Evolutionary conservation across 2,888 invertebrate genomes (phyloP), one percentile per base, ranked within the genome.

Genomic region (Drosophila conformis): DNA sequence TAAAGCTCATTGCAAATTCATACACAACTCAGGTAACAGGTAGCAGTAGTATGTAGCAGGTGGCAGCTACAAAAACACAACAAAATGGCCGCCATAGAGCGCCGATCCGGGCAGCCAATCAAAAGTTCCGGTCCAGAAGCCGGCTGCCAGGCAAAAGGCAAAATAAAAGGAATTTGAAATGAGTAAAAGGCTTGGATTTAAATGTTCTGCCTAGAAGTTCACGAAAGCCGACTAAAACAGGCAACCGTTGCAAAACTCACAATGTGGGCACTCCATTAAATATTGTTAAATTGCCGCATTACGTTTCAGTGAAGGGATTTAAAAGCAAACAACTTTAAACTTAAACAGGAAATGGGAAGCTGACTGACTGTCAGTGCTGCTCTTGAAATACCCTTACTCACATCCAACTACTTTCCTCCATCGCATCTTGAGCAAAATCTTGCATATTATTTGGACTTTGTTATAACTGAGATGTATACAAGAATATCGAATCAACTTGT

Each of bases 1-100:
- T 87, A 76, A 89, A 85, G 56, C 87, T 76, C 85, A 89, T 86
- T 86, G 80, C 53, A 76, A 80, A 84, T 86, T 80, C 85, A 85
- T 80, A 52, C 36, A 77, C 71, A 83, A 83, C 83, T 78, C 52
- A 21, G 25, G 56, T 40, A 57, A 38, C 21, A 57, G 21, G n/a
- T 27, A 58, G 18, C 38, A 42, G 31, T 38, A 4, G 29, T 8
- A 25, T 49, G 51, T 18, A 27, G 27, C 27, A 13, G 15, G 46
- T 46, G 15, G 27, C n/a, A 38, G 35, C 40, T 35, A 38, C 62
- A 67, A 27, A 56, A 52, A 51, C 62, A 38, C 5, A 65, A 52
- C 64, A 68, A 74, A 68, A 67, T 64, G 60, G 73, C 51, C 21
- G 46, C 42, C 58, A 29, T 8, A 10, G 21, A 61, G 36, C 27